A percentile compares a stretch with the other conserved stretches of the same genome.
Conservation (phyloP, 2,888 invertebrate species). For the Sicus ferrugineus region DNA sequence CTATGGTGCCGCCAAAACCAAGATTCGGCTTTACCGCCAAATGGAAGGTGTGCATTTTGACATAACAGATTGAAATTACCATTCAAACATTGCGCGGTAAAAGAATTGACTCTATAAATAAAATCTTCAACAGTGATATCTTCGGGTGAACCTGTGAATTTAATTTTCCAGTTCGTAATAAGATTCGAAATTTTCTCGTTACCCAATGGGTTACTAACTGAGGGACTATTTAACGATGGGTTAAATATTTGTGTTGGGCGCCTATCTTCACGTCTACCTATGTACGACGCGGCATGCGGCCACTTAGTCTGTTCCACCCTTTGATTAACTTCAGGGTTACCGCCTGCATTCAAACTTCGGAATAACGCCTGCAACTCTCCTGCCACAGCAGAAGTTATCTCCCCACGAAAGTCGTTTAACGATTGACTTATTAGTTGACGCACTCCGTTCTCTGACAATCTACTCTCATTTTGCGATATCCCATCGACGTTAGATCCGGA, state of each 20-base stretch:
- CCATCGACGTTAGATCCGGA: neutral
- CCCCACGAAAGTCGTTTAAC: neutral
- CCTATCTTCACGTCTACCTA: neutral
- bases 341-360: neutral
- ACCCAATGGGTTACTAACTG: neutral
- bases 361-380: conserved; percentile 9
- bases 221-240: neutral
- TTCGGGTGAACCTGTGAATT: conserved; percentile 13
- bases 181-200: conserved; percentile 27
- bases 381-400: neutral
- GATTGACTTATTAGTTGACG: conserved; percentile 4
- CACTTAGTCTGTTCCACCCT: neutral
- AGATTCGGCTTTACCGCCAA: conserved; percentile 30
- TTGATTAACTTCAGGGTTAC: neutral
- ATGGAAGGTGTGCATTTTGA: conserved; percentile 23
- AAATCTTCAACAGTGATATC: conserved; percentile 32
- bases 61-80: too few relatives aligned
- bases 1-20: conserved; percentile 34
- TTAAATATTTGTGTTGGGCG: neutral
- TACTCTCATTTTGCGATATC: neutral
- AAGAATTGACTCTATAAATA: conserved; percentile 25
- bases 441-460: neutral
- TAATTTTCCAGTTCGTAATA: conserved; percentile 32
- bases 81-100: conserved; percentile 19
- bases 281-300: neutral